phyloP scores from a whole-genome alignment of 2,113 vertebrate species.

The Dicerorhinus sumatrensis region DNA sequence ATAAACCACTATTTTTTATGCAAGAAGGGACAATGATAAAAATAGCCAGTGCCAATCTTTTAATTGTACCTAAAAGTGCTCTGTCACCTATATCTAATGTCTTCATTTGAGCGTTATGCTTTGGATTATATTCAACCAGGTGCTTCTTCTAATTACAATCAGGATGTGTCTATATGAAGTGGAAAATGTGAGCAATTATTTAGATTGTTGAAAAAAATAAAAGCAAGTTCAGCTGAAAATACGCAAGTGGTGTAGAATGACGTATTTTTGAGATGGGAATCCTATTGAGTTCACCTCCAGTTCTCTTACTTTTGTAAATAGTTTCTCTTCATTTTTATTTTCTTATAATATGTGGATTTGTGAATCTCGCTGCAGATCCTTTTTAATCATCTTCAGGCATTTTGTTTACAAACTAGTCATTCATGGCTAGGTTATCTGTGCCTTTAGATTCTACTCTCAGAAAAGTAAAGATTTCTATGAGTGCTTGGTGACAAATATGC shows the following conservation, averaged over 20 bases:
- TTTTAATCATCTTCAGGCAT: not conserved
- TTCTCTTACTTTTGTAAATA: constrained; percentile 29
- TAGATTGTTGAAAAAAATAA: constrained; percentile 1
- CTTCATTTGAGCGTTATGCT: constrained; percentile 65
- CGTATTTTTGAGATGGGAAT: not conserved
- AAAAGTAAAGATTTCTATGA: not conserved
- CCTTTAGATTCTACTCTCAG: not conserved
- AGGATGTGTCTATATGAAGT: constrained; percentile 27
- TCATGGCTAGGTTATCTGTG: not conserved
- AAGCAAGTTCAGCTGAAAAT: not conserved
- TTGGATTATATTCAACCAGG: constrained; percentile 49
- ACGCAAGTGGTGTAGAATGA: not conserved
- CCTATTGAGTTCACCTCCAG: not conserved
- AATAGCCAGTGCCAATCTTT: constrained; percentile 61
- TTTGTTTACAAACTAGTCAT: constrained; percentile 31
- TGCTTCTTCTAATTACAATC: constrained; percentile 59
- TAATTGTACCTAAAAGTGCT: constrained; percentile 72
- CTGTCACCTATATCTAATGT: constrained; percentile 52
- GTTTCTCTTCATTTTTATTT: not conserved
- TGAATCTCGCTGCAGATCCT: not conserved
- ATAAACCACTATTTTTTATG: constrained; percentile 59
- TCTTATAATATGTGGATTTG: not conserved
- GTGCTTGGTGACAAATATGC: not conserved
- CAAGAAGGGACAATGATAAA: constrained; percentile 73
- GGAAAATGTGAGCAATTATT: constrained; percentile 62